A percentile compares a stretch with the other conserved stretches of the same genome.
Evolutionary conservation across 1,140 invertebrate species (phyloP).

Genomic region (Sycophaga agraensis): DNA sequence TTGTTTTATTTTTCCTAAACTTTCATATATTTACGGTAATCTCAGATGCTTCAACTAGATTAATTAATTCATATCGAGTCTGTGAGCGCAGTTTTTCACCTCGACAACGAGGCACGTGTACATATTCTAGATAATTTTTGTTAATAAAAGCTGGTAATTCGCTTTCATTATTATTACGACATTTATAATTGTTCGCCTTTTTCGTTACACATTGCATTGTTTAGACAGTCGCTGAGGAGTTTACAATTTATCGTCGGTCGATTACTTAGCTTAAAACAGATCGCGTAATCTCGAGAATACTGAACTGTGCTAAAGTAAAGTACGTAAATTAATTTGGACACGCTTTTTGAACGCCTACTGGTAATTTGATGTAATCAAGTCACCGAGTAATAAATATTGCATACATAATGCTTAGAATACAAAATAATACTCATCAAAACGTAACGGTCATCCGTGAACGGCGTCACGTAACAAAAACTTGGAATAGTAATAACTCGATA

Average conservation of each 20-base stretch:
- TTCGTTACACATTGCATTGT: not conserved
- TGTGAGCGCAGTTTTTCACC: conserved; percentile 7
- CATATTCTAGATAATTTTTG: too few species aligned
- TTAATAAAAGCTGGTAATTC: conserved; percentile 4
- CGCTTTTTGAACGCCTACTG: too few species aligned
- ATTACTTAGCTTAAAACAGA: not conserved
- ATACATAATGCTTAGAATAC: not conserved
- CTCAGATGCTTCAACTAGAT: conserved; percentile 23
- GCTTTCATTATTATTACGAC: too few species aligned
- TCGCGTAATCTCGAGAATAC: conserved; percentile 26
- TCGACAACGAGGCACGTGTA: conserved; percentile 1
- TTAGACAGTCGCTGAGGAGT: conserved; percentile 1
- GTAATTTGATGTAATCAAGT: too few species aligned
- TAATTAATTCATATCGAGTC: not conserved
- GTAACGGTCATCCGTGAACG: not conserved
- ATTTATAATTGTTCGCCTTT: too few species aligned
- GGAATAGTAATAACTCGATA: not conserved
- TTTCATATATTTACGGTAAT: conserved; percentile 15
- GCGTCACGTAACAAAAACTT: conserved; percentile 2
- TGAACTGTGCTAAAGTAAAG: conserved; percentile 14
- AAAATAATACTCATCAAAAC: not conserved
- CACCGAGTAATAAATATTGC: too few species aligned
- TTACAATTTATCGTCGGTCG: not conserved
- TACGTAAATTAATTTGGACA: conserved; percentile 23
- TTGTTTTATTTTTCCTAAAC: conserved; percentile 3